Conservation (phyloP, 2,888 invertebrate species). For the Drosophila birchii region DNA sequence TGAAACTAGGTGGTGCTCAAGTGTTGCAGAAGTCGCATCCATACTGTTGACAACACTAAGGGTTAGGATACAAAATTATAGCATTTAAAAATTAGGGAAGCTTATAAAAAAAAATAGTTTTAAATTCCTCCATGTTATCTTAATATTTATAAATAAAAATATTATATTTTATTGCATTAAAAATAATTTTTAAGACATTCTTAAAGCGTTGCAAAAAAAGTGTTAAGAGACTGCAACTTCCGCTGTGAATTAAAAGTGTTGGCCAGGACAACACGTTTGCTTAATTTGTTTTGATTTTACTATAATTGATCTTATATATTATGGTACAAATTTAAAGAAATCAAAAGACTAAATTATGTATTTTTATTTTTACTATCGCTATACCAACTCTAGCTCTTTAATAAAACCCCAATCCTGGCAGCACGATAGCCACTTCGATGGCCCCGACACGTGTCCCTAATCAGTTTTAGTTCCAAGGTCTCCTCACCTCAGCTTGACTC, state of each 20-base stretch:
- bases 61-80: too few species aligned
- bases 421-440: slow-evolving; percentile 1
- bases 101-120: neutral
- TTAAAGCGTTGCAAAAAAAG: too few species aligned
- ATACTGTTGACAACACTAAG: too few species aligned
- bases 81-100: neutral
- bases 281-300: too few species aligned
- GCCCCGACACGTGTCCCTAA: slow-evolving; percentile 26
- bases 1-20: neutral
- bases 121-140: fast-evolving
- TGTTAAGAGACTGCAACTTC: too few species aligned
- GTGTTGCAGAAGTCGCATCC: neutral
- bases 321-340: too few species aligned
- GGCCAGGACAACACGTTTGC: too few species aligned
- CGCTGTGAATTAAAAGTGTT: too few species aligned
- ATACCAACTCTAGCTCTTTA: neutral
- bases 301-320: too few species aligned
- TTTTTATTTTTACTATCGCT: neutral
- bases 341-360: too few species aligned
- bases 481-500: slow-evolving; percentile 15
- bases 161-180: neutral
- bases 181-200: too few species aligned
- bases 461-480: slow-evolving; percentile 35
- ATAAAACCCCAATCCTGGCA: neutral
- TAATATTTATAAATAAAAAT: neutral